phyloP scores from a whole-genome alignment of 2,797 vertebrate species.

The Clarias fuscus region DNA sequence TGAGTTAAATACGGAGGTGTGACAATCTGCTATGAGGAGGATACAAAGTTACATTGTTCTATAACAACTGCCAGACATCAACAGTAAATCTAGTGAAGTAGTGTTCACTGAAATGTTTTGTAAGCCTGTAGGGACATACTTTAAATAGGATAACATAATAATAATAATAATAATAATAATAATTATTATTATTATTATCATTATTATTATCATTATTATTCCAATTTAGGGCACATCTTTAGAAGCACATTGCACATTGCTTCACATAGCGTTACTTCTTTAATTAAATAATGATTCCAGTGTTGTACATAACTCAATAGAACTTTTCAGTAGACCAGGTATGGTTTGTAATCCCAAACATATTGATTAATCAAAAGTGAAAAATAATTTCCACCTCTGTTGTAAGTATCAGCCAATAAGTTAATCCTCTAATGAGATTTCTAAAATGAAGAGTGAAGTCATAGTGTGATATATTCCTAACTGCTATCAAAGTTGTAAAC shows the following conservation, averaged over 20 bases:
- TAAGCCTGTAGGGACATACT: background rate
- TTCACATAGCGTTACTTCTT: background rate
- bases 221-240: background rate
- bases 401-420: background rate
- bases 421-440: background rate
- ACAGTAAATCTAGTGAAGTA: constrained; percentile 12
- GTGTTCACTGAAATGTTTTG: background rate
- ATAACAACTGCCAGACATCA: constrained; percentile 22
- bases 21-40: constrained; percentile 33
- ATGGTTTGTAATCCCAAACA: background rate
- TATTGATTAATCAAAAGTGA: background rate
- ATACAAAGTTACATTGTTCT: constrained; percentile 27
- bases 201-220: no score
- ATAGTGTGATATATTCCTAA: background rate
- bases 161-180: no score
- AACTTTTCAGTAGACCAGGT: background rate
- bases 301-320: background rate
- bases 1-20: constrained; percentile 38
- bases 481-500: background rate
- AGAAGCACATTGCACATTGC: background rate
- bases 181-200: no score
- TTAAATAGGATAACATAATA: no score
- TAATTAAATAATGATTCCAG: background rate
- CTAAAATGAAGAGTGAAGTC: background rate
- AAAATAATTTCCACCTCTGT: background rate